Conservation (phyloP, 2,113 vertebrate species). For the Anolis carolinensis region DNA sequence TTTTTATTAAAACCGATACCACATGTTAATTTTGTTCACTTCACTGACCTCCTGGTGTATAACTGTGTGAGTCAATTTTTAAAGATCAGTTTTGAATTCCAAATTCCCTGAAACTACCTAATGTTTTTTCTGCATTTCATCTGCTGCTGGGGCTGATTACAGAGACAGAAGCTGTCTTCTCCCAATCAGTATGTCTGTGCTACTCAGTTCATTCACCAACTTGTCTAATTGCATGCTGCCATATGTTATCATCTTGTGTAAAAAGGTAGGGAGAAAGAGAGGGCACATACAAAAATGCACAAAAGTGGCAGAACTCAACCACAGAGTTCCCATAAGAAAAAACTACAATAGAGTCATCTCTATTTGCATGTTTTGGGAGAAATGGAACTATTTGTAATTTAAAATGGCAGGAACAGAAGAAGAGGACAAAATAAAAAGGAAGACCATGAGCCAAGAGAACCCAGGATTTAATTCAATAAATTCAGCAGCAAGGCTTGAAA, state of each 20-base stretch:
- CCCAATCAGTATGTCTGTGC: slow-evolving; percentile 70
- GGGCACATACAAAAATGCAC: slow-evolving; percentile 61
- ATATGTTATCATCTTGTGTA: slow-evolving; percentile 73
- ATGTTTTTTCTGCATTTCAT: slow-evolving; percentile 55
- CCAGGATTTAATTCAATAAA: slow-evolving; percentile 48
- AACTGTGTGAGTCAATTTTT: slow-evolving; percentile 18
- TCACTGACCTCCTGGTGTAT: background rate
- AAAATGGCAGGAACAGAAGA: background rate
- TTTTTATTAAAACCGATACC: too few species aligned
- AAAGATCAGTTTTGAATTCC: slow-evolving; percentile 60
- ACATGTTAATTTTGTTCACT: background rate
- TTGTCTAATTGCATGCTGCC: slow-evolving; percentile 74
- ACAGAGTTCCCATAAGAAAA: slow-evolving; percentile 59
- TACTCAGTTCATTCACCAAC: slow-evolving; percentile 74
- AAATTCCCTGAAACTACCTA: slow-evolving; percentile 60
- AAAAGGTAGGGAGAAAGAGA: slow-evolving; percentile 61
- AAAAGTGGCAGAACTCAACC: slow-evolving; percentile 64
- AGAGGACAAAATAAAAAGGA: background rate
- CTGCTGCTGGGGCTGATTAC: slow-evolving; percentile 66
- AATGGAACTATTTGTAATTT: background rate
- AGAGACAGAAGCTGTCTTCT: slow-evolving; percentile 75
- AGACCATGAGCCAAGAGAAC: background rate
- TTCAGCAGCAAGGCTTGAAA: slow-evolving; percentile 39
- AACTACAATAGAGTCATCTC: background rate
- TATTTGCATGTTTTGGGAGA: background rate